Evolutionary conservation across 2,113 vertebrate species (phyloP), one percentile per base, ranked within the genome.

Genomic region (Hyperoodon ampullatus): DNA sequence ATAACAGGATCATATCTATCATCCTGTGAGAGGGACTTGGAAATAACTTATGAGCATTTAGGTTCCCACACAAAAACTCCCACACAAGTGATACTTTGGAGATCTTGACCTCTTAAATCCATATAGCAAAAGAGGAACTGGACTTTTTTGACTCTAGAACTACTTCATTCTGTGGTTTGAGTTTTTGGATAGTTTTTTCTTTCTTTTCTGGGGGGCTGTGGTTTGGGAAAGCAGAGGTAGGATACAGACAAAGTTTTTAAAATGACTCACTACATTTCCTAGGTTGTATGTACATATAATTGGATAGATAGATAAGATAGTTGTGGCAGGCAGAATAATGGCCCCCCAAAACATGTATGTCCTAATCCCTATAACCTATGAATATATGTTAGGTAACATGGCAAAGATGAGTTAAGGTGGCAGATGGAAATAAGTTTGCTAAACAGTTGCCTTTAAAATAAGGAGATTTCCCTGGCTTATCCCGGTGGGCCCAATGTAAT

Each of bases 121-220:
- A 61, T 58, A n/a, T 42, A 80, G 81, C 39, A 77, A 77, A 75
- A 84, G 65, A 93, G 86, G 33, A 91, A n/a, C 61, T 66, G 71
- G 42, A 68, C 26, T 60, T 63, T 88, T 92, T 89, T 30, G 81
- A 85, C 28, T 50, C 10, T 12, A 83, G 91, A 68, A 66, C 94
- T 75, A 83, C 60, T 95, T 87, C 33, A 70, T 87, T 97, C 87
- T 68, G 1, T 84, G 35, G 6, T 58, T 89, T 94, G 87, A 96
- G 35, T 80, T 24, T 93, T 93, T 13, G 26, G 6, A 44, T 86
- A 18, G 33, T 21, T 61, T 88, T 65, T 53, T 21, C 75, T 58
- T 53, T 26, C 33, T 81, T 33, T 1, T 44, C 60, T 28, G 1
- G 4, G 28, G 26, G 53, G 53, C 53, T 53, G 53, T 18, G 53